Evolutionary conservation across 2,888 invertebrate genomes (phyloP).

Genomic region (Sicus ferrugineus): DNA sequence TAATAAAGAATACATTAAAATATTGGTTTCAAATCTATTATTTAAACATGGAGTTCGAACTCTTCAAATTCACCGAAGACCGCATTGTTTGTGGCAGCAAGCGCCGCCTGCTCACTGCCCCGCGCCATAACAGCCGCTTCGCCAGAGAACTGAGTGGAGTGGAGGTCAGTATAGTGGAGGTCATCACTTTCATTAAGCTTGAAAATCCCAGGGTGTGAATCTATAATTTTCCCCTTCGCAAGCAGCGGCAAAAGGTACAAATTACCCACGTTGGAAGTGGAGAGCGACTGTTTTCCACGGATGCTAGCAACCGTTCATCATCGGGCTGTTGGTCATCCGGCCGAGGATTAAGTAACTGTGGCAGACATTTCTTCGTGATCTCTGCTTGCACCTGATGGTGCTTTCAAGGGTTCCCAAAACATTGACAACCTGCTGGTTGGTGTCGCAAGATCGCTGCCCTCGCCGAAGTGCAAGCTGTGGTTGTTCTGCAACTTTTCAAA

Average conservation of each 20-base stretch:
- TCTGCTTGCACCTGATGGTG: conserved; percentile 74
- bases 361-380: conserved; percentile 80
- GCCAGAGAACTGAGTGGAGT: too few species aligned
- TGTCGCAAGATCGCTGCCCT: conserved; percentile 67
- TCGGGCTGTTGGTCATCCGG: conserved; percentile 67
- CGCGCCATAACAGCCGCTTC: too few species aligned
- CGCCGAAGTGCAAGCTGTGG: conserved; percentile 68
- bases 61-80: too few species aligned
- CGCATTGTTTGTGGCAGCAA: too few species aligned
- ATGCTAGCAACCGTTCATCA: conserved; percentile 70
- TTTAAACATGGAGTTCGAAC: too few species aligned
- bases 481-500: conserved; percentile 59
- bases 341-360: conserved; percentile 70
- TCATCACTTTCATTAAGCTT: too few species aligned
- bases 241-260: conserved; percentile 67
- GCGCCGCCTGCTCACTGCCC: too few species aligned
- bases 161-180: too few species aligned
- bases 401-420: conserved; percentile 69
- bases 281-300: conserved; percentile 74
- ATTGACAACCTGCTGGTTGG: conserved; percentile 71
- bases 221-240: conserved; percentile 59
- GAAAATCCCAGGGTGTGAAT: too few species aligned
- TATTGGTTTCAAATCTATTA: too few species aligned
- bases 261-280: conserved; percentile 73
- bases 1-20: too few species aligned